phyloP scores from a whole-genome alignment of 1,140 invertebrate genomes.

The Olivierus martensii region DNA sequence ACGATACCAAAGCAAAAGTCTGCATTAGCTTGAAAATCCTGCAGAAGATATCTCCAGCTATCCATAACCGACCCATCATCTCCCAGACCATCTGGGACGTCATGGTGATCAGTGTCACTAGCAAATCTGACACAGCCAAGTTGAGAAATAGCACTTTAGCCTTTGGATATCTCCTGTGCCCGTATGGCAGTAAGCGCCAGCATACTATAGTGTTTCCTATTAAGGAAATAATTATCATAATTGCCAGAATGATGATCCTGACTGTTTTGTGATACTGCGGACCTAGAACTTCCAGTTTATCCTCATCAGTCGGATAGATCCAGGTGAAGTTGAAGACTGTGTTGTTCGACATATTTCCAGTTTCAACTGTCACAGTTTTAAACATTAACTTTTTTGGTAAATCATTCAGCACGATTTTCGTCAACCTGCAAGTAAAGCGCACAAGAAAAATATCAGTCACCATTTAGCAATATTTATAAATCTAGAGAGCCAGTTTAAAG shows the following conservation, averaged over 20 bases:
- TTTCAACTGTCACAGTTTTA: no score
- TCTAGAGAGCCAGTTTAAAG: no score
- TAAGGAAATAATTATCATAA: conserved; percentile 12
- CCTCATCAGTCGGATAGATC: background rate
- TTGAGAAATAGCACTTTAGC: conserved; percentile 28
- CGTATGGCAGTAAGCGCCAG: background rate
- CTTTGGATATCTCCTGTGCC: conserved; percentile 7
- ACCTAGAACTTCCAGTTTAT: conserved; percentile 3
- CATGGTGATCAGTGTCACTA: conserved; percentile 27
- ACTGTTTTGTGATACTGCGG: conserved; percentile 10
- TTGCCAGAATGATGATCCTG: background rate
- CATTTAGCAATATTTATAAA: no score
- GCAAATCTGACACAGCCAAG: conserved; percentile 28
- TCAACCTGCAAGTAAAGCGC: no score
- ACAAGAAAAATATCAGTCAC: no score
- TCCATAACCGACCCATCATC: conserved; percentile 27
- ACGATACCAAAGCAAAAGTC: conserved; percentile 29
- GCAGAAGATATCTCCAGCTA: conserved; percentile 28
- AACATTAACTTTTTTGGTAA: no score
- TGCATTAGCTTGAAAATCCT: conserved; percentile 30
- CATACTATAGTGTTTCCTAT: conserved; percentile 11
- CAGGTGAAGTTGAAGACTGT: no score
- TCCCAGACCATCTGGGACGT: conserved; percentile 31
- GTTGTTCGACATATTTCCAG: no score
- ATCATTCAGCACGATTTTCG: no score